Percentiles rank a stretch among this genome's conserved stretches.
Evolutionary conservation across 2,113 vertebrate genomes (phyloP).

Genomic region (Petaurus breviceps): DNA sequence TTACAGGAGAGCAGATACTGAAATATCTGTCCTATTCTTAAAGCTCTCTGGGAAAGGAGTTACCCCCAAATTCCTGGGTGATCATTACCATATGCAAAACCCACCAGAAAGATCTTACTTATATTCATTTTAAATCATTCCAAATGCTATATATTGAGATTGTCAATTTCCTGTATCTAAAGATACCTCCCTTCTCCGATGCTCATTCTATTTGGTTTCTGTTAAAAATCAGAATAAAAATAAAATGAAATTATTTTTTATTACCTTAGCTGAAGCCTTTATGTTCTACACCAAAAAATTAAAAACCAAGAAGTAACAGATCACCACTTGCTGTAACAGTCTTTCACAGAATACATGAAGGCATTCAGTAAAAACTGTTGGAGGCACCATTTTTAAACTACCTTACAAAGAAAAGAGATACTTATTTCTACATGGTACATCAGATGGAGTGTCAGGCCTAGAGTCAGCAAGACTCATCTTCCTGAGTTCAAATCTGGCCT

Average conservation of each 20-base stretch:
- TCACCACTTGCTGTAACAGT: not conserved
- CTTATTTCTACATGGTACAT: not conserved
- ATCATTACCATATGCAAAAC: not conserved
- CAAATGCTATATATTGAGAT: not conserved
- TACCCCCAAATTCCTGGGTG: not conserved
- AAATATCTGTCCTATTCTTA: not conserved
- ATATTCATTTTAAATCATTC: not conserved
- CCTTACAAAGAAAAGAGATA: not conserved
- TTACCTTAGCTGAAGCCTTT: not conserved
- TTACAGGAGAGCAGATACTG: not conserved
- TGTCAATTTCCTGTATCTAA: not conserved
- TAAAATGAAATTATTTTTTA: not conserved
- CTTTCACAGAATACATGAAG: not conserved
- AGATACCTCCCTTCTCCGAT: not conserved
- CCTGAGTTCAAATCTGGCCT: not conserved
- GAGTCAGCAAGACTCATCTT: not conserved
- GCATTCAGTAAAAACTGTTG: not conserved
- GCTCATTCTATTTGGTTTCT: not conserved
- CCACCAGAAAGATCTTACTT: not conserved
- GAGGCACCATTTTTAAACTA: not conserved
- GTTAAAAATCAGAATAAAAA: not conserved
- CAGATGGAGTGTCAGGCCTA: not conserved
- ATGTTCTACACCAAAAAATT: not conserved
- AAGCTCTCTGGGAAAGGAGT: not conserved
- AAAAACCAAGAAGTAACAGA: not conserved